These are phyloP conservation scores for Euproctis similis DNA, from an alignment of 2,888 invertebrate genomes.

Conservation along the genomic window DNA sequence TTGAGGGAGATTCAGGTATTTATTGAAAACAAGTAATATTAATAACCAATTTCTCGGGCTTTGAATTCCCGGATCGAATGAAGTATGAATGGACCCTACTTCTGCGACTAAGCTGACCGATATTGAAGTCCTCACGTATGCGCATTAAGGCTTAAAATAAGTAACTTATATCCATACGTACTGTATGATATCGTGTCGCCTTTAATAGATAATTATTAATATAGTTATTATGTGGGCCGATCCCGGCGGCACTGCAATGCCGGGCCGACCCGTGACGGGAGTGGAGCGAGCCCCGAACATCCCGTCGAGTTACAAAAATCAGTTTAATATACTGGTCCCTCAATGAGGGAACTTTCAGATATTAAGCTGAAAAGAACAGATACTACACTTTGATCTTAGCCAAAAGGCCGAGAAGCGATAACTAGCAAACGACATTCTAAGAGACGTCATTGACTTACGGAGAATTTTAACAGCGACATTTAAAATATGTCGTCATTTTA, in stretches of 20 bases:
- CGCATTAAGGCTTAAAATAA: no score
- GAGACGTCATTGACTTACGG: neutral
- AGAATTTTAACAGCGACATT: neutral
- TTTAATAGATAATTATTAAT: neutral
- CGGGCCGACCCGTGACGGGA: slow-evolving; percentile 80
- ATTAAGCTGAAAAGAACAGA: slow-evolving; percentile 2
- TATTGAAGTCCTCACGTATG: no score
- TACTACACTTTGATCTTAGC: slow-evolving; percentile 3
- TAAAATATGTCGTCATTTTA: neutral
- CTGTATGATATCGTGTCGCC: no score
- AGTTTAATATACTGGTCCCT: slow-evolving; percentile 76
- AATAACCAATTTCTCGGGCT: no score
- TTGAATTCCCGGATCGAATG: no score
- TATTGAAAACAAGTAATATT: no score
- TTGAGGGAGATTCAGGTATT: no score
- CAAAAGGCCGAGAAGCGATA: slow-evolving; percentile 3
- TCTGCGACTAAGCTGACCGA: no score
- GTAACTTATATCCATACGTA: no score
- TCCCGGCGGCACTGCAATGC: slow-evolving; percentile 78
- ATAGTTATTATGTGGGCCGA: neutral
- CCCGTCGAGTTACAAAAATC: slow-evolving; percentile 51
- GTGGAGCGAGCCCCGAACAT: slow-evolving; percentile 79
- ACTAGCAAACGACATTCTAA: no score
- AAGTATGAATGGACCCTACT: no score
- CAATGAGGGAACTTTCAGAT: slow-evolving; percentile 2